Evolutionary conservation across 2,888 invertebrate species (phyloP).

Genomic region (Camponotus fellah): DNA sequence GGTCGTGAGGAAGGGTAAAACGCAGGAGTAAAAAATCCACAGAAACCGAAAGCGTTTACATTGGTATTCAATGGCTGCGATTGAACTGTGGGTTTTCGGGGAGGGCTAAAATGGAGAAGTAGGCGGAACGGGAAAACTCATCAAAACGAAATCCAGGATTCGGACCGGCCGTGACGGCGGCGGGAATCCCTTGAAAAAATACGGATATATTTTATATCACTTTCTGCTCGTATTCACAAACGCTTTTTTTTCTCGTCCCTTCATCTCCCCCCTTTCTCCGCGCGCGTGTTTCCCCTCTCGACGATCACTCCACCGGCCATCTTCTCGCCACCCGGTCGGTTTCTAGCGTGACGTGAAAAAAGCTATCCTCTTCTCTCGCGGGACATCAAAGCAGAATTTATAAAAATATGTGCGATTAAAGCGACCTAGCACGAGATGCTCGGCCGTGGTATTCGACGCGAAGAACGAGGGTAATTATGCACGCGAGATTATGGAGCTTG

Average conservation of each 20-base stretch:
- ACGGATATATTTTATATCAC: slow-evolving; percentile 81
- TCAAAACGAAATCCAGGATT: slow-evolving; percentile 83
- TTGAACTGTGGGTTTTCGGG: slow-evolving; percentile 79
- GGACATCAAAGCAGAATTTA: slow-evolving; percentile 43
- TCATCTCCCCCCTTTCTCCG: slow-evolving; percentile 49
- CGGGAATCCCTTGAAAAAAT: slow-evolving; percentile 81
- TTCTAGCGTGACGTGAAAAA: slow-evolving; percentile 42
- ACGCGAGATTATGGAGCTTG: slow-evolving; percentile 4
- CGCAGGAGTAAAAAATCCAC: slow-evolving; percentile 71
- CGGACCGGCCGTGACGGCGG: slow-evolving; percentile 65
- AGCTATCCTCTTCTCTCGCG: slow-evolving; percentile 18
- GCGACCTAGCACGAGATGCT: slow-evolving; percentile 3
- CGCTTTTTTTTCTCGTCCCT: slow-evolving; percentile 46
- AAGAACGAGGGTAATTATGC: slow-evolving; percentile 42
- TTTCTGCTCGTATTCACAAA: slow-evolving; percentile 62
- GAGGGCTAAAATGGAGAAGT: slow-evolving; percentile 66
- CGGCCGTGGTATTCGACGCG: slow-evolving; percentile 25
- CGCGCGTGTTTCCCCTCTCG: slow-evolving; percentile 1
- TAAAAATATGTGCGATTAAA: slow-evolving; percentile 57
- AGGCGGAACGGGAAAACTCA: slow-evolving; percentile 79
- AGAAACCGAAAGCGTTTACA: slow-evolving; percentile 77
- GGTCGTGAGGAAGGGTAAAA: slow-evolving; percentile 55
- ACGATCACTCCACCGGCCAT: not conserved
- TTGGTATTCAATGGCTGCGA: slow-evolving; percentile 83
- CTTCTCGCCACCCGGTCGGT: not conserved